Evolutionary conservation across 2,797 vertebrate species (phyloP).

Genomic region (Myotis findleyi): DNA sequence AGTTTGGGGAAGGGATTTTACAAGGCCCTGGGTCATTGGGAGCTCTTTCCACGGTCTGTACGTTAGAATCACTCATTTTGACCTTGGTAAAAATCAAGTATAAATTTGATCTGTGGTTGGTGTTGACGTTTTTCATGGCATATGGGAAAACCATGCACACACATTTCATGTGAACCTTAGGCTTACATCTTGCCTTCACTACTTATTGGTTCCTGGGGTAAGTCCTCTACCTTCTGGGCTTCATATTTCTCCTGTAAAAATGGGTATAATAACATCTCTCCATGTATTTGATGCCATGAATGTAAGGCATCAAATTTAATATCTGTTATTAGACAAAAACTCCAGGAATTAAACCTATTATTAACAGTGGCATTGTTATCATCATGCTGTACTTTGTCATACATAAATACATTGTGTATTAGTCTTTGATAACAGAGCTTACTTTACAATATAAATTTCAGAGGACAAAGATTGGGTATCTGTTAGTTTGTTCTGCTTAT

Average conservation of each 20-base stretch:
- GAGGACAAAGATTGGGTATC: background rate
- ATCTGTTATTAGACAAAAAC: background rate
- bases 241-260: constrained; percentile 3
- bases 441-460: background rate
- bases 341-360: background rate
- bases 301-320: background rate
- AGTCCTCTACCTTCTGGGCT: background rate
- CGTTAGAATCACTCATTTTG: background rate
- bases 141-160: background rate
- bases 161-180: background rate
- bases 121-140: background rate
- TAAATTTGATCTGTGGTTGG: background rate
- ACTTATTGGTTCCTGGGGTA: background rate
- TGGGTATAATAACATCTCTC: background rate
- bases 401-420: background rate
- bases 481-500: background rate
- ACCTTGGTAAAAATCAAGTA: background rate
- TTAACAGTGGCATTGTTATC: background rate
- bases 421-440: background rate
- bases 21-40: background rate
- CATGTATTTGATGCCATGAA: background rate
- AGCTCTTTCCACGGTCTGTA: background rate
- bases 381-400: background rate
- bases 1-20: background rate
- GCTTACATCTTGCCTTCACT: background rate